Evolutionary conservation across 1,140 invertebrate species (phyloP), one percentile per base, ranked within the genome.

Genomic region (Eubasilissa regina): DNA sequence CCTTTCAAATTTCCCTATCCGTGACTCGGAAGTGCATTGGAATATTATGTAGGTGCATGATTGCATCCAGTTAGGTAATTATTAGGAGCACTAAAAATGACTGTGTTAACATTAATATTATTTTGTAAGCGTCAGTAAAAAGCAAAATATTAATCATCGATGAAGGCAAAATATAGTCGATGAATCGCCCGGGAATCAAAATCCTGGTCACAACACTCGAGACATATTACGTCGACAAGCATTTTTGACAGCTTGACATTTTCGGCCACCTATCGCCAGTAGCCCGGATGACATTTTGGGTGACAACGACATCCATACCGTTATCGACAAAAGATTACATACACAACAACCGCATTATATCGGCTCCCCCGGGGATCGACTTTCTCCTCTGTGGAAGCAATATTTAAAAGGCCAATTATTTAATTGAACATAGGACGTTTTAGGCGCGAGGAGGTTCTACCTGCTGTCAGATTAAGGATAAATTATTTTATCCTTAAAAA

Each of bases 261-360:
- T 79, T 75, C 44, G 80, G 73, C 80, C 80, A 81, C 80, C 80
- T 79, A 81, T 44, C 72, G 43, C 17, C 76, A 47, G 80, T 75
- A 77, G 77, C 68, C 56, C 45, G 55, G 25, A 64, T 79, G 80
- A 81, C 80, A 81, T 79, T 79, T 79, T 64, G 77, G 74, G 77
- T 79, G 80, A 81, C 80, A 79, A 44, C 70, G 58, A 75, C 80
- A 81, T 77, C 77, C 62, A 58, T 75, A 45, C 44, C 58, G 56
- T 74, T 81, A 81, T 81, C 80, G 76, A 75, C 79, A 73, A 78
- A 68, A 75, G 80, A 81, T 81, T 78, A 78, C 75, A 81, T 55
- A 78, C 70, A 78, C 60, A 75, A 64, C 56, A 80, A 80, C 72
- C 72, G 73, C 78, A 80, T 80, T 80, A 80, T 75, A 48, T n/a